Percentiles rank a stretch among this genome's conserved stretches.
phyloP scores from a whole-genome alignment of 1,140 invertebrate species.

The Ips nitidus region DNA sequence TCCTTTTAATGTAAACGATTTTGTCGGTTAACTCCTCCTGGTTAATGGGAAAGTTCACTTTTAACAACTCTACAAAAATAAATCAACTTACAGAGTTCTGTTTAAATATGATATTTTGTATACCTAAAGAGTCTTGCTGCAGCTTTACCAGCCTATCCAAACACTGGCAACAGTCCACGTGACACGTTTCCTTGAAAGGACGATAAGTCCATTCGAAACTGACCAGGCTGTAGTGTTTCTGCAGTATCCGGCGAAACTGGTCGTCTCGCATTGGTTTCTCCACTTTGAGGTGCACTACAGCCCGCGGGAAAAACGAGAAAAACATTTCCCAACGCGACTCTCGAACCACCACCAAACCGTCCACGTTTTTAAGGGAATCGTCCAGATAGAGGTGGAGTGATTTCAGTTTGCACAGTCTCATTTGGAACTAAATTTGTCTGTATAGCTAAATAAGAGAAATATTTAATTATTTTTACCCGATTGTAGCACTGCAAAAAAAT shows the following conservation, averaged over 20 bases:
- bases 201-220: conserved; percentile 20
- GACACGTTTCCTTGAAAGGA: conserved; percentile 12
- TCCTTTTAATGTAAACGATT: conserved; percentile 9
- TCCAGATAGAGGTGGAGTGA: conserved; percentile 28
- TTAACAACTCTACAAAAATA: conserved; percentile 10
- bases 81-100: background rate
- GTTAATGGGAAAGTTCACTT: conserved; percentile 3
- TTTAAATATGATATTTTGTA: background rate
- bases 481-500: conserved; percentile 28
- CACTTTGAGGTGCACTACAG: conserved; percentile 24
- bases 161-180: conserved; percentile 15
- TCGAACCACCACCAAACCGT: conserved; percentile 5
- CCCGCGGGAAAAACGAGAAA: conserved; percentile 16
- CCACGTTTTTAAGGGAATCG: conserved; percentile 14
- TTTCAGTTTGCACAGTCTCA: conserved; percentile 17
- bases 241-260: conserved; percentile 14
- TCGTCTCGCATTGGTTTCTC: conserved; percentile 14
- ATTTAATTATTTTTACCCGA: background rate
- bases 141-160: conserved; percentile 17
- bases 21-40: conserved; percentile 7
- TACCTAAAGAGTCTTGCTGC: conserved; percentile 20
- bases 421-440: conserved; percentile 1
- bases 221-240: conserved; percentile 15
- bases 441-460: background rate
- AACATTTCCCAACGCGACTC: conserved; percentile 27